Conservation (phyloP, 2,113 vertebrate genomes). For the Phyllostomus hastatus region DNA sequence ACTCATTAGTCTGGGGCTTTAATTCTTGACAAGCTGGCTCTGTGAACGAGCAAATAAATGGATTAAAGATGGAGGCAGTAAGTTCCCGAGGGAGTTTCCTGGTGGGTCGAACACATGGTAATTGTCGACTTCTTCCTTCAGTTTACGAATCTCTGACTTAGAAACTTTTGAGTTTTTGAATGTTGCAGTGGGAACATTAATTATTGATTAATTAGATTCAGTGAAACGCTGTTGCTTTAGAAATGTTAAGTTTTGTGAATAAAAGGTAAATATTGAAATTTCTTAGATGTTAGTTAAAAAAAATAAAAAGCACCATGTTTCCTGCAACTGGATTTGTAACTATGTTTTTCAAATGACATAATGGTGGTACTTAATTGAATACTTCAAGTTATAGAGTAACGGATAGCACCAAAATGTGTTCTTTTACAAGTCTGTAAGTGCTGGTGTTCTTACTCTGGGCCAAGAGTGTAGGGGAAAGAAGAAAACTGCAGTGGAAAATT, state of each 20-base stretch:
- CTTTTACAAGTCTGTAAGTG: not conserved
- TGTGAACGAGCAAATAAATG: not conserved
- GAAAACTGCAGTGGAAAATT: constrained; percentile 58
- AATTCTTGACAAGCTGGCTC: not conserved
- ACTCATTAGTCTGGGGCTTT: not conserved
- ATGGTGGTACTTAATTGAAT: not conserved
- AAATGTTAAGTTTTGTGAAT: constrained; percentile 6
- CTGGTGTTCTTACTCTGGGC: constrained; percentile 2
- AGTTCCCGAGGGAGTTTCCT: not conserved
- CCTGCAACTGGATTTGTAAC: not conserved
- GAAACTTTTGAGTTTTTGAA: constrained; percentile 34
- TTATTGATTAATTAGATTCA: not conserved
- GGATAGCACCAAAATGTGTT: not conserved
- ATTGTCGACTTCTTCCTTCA: not conserved
- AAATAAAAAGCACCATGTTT: not conserved
- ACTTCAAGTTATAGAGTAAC: not conserved
- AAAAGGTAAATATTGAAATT: not conserved
- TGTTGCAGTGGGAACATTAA: not conserved
- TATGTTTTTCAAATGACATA: not conserved
- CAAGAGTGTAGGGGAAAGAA: constrained; percentile 14
- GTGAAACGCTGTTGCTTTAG: constrained; percentile 30
- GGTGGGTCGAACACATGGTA: not conserved
- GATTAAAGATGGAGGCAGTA: not conserved
- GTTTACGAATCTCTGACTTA: not conserved
- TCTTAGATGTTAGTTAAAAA: not conserved